Evolutionary conservation across 2,113 vertebrate species (phyloP), one percentile per base, ranked within the genome.

Genomic region (Eudyptes chrysolophus): DNA sequence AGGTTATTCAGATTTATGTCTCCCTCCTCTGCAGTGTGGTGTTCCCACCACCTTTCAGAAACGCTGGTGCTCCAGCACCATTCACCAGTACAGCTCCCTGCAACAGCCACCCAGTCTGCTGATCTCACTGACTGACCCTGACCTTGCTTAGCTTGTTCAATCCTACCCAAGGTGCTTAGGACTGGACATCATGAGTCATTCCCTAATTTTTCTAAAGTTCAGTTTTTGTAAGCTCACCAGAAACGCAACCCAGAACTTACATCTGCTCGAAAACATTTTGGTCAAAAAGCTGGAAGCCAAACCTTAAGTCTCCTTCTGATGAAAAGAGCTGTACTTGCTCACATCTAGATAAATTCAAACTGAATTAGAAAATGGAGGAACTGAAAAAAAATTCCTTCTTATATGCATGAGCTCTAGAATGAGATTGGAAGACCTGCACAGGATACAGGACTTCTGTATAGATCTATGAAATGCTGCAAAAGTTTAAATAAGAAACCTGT

Each of bases 21-120:
- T 69, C 21, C 7, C 16, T 66, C 29, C 25, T 90, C 42, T 90
- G 58, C 58, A 57, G 13, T 18, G 9, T 46, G 49, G 36, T 52
- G 46, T 9, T 90, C 16, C 36, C 54, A 52, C 14, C 8, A 1
- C 11, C 6, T 68, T 40, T 40, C 49, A 77, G 70, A 66, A 77
- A 32, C 2, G 7, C 36, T 6, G 4, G 34, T 58, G 9, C 21
- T 29, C 26, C 65, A 42, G 52, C 34, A 36, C 25, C 25, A 12
- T n/a, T 61, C 68, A 71, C 40, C 66, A 42, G 30, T 24, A 27
- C 21, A 40, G 40, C 29, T 72, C 36, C 64, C 81, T 40, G 48
- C 38, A 32, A 13, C 20, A 78, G 34, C 22, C 22, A 16, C 32
- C 8, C 0, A 0, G 6, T 57, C 48, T 66, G 46, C 34, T 61